Evolutionary conservation across 2,888 invertebrate genomes (phyloP).

Genomic region (Xestobium rufovillosum): DNA sequence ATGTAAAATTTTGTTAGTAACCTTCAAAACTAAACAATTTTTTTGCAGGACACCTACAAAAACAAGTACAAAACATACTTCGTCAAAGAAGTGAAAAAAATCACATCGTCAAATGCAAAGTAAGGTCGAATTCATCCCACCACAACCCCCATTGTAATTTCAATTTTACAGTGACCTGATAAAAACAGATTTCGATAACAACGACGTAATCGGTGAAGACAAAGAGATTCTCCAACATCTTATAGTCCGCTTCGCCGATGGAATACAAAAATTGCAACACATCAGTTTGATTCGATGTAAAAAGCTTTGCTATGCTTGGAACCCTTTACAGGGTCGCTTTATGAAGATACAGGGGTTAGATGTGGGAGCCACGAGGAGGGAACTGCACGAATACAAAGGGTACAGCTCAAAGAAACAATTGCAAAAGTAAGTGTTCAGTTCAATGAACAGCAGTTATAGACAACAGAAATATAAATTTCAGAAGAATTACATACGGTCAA

Average conservation of each 20-base stretch:
- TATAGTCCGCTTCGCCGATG: background rate
- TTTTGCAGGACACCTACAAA: conserved; percentile 64
- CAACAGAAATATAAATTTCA: conserved; percentile 35
- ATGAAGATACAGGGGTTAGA: conserved; percentile 67
- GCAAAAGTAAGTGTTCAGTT: conserved; percentile 47
- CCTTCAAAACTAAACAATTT: too few species aligned
- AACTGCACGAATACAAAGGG: conserved; percentile 56
- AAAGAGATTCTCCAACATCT: too few species aligned
- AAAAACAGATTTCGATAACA: too few species aligned
- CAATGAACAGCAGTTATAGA: background rate
- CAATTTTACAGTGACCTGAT: too few species aligned
- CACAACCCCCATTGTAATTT: too few species aligned
- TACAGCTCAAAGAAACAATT: conserved; percentile 52
- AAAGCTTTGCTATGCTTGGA: conserved; percentile 80
- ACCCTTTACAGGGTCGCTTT: conserved; percentile 58
- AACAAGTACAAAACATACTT: conserved; percentile 63
- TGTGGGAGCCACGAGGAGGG: conserved; percentile 53
- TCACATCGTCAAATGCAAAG: conserved; percentile 47
- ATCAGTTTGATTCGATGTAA: conserved; percentile 67
- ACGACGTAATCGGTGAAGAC: too few species aligned
- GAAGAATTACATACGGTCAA: conserved; percentile 70
- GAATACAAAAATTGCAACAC: too few species aligned
- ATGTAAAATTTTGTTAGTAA: too few species aligned
- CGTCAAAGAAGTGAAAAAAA: conserved; percentile 52
- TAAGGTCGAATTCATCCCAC: too few species aligned